phyloP scores from a whole-genome alignment of 2,888 invertebrate species.

The Chymomyza procnemis region DNA sequence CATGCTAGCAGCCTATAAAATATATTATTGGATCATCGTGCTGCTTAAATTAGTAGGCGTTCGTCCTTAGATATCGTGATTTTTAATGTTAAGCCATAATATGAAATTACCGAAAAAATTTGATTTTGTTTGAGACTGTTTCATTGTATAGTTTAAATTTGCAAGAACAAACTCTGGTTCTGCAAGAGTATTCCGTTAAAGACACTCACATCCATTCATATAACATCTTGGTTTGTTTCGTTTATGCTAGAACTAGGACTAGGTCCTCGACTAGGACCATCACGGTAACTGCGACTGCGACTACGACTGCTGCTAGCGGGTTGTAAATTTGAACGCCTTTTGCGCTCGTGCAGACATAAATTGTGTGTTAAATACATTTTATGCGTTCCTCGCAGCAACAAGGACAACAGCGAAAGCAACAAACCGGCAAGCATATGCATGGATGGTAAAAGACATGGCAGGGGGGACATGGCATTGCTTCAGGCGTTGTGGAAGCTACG shows the following conservation, averaged over 20 bases:
- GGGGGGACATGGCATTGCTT: not conserved
- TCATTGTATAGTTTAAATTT: too few relatives aligned
- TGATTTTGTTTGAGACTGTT: too few relatives aligned
- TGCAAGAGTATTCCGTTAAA: too few relatives aligned
- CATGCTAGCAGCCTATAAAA: too few relatives aligned
- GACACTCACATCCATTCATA: too few relatives aligned
- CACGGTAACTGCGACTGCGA: not conserved
- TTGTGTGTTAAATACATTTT: slow-evolving; percentile 74
- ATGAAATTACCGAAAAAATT: too few relatives aligned
- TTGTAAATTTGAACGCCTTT: slow-evolving; percentile 69
- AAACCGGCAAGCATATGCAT: not conserved
- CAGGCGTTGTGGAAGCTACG: too few relatives aligned
- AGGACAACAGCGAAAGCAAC: not conserved
- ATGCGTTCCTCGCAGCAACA: slow-evolving; percentile 50
- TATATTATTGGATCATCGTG: too few relatives aligned
- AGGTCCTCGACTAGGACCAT: not conserved
- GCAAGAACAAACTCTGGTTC: too few relatives aligned
- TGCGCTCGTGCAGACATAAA: slow-evolving; percentile 62
- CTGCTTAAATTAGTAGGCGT: too few relatives aligned
- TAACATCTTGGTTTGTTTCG: not conserved
- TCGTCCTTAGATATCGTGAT: too few relatives aligned
- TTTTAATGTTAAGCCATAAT: too few relatives aligned
- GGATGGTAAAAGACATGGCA: not conserved
- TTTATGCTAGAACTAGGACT: not conserved
- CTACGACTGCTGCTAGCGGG: slow-evolving; percentile 36